A percentile compares a stretch with the other conserved stretches of the same genome.
Conservation (phyloP, 1,140 invertebrate genomes). For the Anoplophora glabripennis region DNA sequence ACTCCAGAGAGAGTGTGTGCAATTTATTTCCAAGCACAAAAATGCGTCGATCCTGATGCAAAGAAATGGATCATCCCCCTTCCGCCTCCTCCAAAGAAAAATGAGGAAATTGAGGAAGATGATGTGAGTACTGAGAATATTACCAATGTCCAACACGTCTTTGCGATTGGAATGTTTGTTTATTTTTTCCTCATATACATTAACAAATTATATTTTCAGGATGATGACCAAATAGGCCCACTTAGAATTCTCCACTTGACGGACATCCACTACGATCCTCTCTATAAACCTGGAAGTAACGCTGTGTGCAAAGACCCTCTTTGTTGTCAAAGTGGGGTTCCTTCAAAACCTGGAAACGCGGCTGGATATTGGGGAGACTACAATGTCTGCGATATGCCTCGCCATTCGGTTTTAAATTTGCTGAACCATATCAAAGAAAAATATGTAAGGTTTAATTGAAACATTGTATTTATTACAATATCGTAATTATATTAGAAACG, state of each 20-base stretch:
- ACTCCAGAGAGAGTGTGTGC: slow-evolving; percentile 34
- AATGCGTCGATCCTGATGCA: slow-evolving; percentile 32
- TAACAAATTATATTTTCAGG: slow-evolving; percentile 6
- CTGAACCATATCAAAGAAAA: slow-evolving; percentile 54
- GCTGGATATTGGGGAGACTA: slow-evolving; percentile 81
- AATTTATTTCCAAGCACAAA: slow-evolving; percentile 28
- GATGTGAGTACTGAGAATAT: neutral
- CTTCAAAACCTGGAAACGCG: slow-evolving; percentile 40
- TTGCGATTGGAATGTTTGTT: no score
- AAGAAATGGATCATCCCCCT: slow-evolving; percentile 34
- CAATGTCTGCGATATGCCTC: slow-evolving; percentile 70
- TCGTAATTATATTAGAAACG: no score
- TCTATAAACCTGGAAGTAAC: slow-evolving; percentile 64
- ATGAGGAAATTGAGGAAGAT: neutral
- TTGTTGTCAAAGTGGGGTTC: slow-evolving; percentile 64
- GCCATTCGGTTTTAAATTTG: slow-evolving; percentile 61
- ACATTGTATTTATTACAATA: neutral
- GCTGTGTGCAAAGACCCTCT: slow-evolving; percentile 70
- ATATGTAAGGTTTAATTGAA: slow-evolving; percentile 50
- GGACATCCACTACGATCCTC: slow-evolving; percentile 78
- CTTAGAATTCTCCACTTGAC: slow-evolving; percentile 67
- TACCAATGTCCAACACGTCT: no score
- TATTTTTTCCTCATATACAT: neutral
- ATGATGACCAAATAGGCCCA: slow-evolving; percentile 35
- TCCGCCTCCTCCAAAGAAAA: slow-evolving; percentile 17